Evolutionary conservation across 2,113 vertebrate genomes (phyloP), one percentile per base, ranked within the genome.

Genomic region (Paralichthys olivaceus): DNA sequence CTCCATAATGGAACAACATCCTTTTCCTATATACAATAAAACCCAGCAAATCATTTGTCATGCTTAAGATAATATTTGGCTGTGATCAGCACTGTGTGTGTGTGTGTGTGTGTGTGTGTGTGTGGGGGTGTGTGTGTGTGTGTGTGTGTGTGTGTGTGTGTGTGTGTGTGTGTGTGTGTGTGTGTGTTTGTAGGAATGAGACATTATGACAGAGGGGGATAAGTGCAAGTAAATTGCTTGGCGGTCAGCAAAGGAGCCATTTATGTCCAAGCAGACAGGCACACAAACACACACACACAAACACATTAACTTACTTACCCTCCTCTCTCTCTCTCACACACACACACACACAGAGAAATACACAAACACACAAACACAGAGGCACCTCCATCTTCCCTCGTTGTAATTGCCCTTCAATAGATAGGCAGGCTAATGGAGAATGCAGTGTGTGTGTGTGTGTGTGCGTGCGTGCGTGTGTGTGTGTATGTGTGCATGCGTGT

Each of bases 151-250:
- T 49, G 19, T 53, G 23, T 19, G 54, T 23, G 25, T 17, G 25
- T 37, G 62, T 22, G 56, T 25, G 22, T 56, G 20, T 32, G 11
- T 6, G 55, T 28, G 65, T 26, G 40, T 47, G 40, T 23, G 63
- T 43, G 40, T 49, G 49, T n/a, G 53, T 23, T 20, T 20, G 25
- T 37, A 53, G 7, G 66, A 69, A 57, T 63, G 55, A 78, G 55
- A 68, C 26, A 49, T 47, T 37, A 71, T 47, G 66, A 56, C 49
- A 2, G 45, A 64, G 59, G 69, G 47, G 23, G 49, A 77, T 85
- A 90, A 90, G 83, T 83, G 86, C 80, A 75, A 86, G 69, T 89
- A 89, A 86, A 91, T 81, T 80, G 83, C 78, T 80, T 58, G 45
- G 80, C 9, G 11, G 74, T 82, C 69, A 73, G 80, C 58, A 72